These are phyloP conservation scores for Chrysina gloriosa DNA, from an alignment of 2,888 invertebrate genomes.

Conservation along the genomic window DNA sequence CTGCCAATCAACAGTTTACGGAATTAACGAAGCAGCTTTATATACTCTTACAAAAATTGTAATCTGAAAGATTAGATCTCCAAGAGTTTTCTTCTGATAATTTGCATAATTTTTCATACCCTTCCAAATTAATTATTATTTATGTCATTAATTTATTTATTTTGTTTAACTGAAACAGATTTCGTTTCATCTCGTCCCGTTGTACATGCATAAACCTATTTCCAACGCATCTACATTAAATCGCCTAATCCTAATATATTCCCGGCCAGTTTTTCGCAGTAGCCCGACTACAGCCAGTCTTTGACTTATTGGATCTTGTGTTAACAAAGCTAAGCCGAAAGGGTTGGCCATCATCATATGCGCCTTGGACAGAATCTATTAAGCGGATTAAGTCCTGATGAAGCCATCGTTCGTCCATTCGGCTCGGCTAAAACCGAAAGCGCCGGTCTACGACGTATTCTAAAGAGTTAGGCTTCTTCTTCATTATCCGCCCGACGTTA, in stretches of 20 bases:
- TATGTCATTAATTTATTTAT: too few species aligned
- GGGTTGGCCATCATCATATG: constrained; percentile 59
- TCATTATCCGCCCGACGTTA: constrained; percentile 57
- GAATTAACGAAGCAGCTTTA: too few species aligned
- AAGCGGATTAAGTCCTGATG: constrained; percentile 66
- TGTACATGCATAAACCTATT: too few species aligned
- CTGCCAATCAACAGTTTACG: too few species aligned
- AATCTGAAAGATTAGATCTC: too few species aligned
- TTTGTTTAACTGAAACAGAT: too few species aligned
- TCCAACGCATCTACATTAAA: constrained; percentile 3
- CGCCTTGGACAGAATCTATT: constrained; percentile 66
- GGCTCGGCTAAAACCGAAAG: constrained; percentile 42
- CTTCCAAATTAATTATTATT: too few species aligned
- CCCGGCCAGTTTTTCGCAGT: constrained; percentile 8
- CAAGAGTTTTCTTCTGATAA: too few species aligned
- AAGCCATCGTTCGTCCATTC: constrained; percentile 59
- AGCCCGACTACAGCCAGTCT: constrained; percentile 31
- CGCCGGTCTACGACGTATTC: constrained; percentile 44
- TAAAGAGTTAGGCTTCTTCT: constrained; percentile 58
- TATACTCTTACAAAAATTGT: too few species aligned
- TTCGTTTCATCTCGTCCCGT: too few species aligned
- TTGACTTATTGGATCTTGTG: constrained; percentile 65
- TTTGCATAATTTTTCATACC: too few species aligned
- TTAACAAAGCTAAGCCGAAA: constrained; percentile 65
- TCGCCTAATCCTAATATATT: constrained; percentile 30